These are phyloP conservation scores for Staurois parvus DNA, from an alignment of 2,797 vertebrate genomes.

Conservation along the genomic window DNA sequence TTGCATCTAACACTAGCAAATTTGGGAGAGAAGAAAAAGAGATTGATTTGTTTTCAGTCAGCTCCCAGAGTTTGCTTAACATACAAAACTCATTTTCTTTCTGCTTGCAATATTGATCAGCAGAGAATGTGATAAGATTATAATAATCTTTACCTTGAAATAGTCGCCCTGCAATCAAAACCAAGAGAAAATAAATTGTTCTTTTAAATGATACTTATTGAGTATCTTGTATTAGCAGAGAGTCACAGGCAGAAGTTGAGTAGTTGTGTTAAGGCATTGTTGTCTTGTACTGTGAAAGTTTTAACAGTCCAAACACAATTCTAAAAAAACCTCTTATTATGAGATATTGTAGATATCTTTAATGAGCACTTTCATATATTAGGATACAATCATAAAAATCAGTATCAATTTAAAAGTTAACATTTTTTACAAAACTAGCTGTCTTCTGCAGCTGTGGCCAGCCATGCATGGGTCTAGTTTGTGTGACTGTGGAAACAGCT, in stretches of 20 bases:
- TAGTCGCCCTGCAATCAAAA: constrained; percentile 51
- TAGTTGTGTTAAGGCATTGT: constrained; percentile 12
- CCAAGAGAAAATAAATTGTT: constrained; percentile 55
- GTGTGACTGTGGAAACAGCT: too few species aligned
- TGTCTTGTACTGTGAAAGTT: not conserved
- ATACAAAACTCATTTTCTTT: constrained; percentile 63
- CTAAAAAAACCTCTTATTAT: not conserved
- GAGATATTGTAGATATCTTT: too few species aligned
- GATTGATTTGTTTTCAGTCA: constrained; percentile 60
- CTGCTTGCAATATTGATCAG: constrained; percentile 62
- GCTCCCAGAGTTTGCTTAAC: constrained; percentile 60
- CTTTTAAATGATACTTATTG: constrained; percentile 57
- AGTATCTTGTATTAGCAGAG: constrained; percentile 39
- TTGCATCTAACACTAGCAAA: constrained; percentile 54
- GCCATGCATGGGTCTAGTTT: too few species aligned
- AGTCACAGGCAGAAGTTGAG: not conserved
- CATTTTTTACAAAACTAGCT: too few species aligned
- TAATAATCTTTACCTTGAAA: constrained; percentile 62
- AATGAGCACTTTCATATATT: too few species aligned
- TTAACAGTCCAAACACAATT: not conserved
- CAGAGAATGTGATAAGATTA: constrained; percentile 62
- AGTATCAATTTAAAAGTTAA: too few species aligned
- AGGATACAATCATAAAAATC: too few species aligned
- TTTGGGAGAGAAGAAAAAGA: constrained; percentile 52
- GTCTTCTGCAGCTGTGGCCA: too few species aligned